These are phyloP conservation scores for Iphiclides podalirius DNA, from an alignment of 2,888 invertebrate genomes.

Conservation along the genomic window DNA sequence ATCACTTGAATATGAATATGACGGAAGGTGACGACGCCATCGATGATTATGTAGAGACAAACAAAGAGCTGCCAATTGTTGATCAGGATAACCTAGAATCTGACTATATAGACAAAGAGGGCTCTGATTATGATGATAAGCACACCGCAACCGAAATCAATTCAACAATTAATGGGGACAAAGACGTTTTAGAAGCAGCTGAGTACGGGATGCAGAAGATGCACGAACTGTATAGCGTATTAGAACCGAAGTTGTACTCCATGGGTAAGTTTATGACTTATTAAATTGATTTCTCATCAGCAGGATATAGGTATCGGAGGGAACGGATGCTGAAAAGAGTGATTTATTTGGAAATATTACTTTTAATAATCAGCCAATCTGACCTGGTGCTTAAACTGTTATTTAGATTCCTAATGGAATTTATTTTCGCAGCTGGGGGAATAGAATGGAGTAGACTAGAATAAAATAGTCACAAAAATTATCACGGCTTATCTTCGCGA, in stretches of 20 bases:
- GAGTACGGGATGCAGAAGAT: conserved; percentile 84
- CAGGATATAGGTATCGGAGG: no score
- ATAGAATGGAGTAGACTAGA: no score
- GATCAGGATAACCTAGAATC: conserved; percentile 32
- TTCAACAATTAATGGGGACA: conserved; percentile 50
- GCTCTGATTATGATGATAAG: conserved; percentile 35
- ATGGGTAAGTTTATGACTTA: conserved; percentile 82
- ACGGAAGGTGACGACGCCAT: conserved; percentile 27
- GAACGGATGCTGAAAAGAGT: no score
- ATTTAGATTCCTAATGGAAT: no score
- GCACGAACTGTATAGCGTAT: conserved; percentile 82
- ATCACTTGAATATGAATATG: conserved; percentile 7
- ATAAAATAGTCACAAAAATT: no score
- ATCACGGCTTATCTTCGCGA: no score
- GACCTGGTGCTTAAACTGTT: no score
- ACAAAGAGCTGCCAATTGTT: conserved; percentile 18
- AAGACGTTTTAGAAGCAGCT: conserved; percentile 83
- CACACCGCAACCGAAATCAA: conserved; percentile 33
- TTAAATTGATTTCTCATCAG: no score
- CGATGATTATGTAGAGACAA: conserved; percentile 29
- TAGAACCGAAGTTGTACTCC: conserved; percentile 84
- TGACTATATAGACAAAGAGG: conserved; percentile 30
- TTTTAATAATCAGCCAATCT: no score
- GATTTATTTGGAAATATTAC: no score
- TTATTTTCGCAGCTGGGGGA: no score